Evolutionary conservation across 2,888 invertebrate species (phyloP).

Genomic region (Euclidia mi): DNA sequence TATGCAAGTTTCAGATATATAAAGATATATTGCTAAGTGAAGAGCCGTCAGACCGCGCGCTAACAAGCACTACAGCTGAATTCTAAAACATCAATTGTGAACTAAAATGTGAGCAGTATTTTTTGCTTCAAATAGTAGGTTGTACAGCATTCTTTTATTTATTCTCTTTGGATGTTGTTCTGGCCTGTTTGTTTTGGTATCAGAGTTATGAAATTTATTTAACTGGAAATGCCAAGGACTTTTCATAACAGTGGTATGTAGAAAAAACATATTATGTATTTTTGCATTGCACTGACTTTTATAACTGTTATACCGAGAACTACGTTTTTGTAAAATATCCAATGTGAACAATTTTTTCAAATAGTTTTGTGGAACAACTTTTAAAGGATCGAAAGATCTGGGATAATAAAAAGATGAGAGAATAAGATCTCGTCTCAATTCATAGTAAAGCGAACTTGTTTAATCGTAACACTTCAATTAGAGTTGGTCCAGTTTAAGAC

Average conservation of each 20-base stretch:
- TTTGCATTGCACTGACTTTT: no score
- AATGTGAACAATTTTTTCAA: no score
- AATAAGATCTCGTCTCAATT: not conserved
- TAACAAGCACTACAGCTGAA: constrained; percentile 53
- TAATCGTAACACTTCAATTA: constrained; percentile 9
- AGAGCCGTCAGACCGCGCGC: constrained; percentile 40
- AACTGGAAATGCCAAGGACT: not conserved
- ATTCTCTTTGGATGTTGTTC: not conserved
- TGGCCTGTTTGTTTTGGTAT: not conserved
- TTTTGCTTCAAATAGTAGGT: constrained; percentile 21
- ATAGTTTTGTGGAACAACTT: no score
- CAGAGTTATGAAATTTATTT: not conserved
- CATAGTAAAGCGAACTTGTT: constrained; percentile 5
- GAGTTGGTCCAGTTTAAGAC: not conserved
- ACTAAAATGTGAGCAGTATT: constrained; percentile 36
- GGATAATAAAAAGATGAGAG: not conserved
- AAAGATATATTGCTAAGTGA: constrained; percentile 38
- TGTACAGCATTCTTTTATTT: constrained; percentile 21
- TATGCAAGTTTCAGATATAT: constrained; percentile 30
- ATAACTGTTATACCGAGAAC: no score
- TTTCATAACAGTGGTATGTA: no score
- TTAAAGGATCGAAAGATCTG: no score
- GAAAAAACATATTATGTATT: no score
- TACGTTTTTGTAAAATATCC: no score
- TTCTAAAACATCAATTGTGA: constrained; percentile 55